These are phyloP conservation scores for Neodon shergylaensis DNA, from an alignment of 2,113 vertebrate species.

Conservation along the genomic window DNA sequence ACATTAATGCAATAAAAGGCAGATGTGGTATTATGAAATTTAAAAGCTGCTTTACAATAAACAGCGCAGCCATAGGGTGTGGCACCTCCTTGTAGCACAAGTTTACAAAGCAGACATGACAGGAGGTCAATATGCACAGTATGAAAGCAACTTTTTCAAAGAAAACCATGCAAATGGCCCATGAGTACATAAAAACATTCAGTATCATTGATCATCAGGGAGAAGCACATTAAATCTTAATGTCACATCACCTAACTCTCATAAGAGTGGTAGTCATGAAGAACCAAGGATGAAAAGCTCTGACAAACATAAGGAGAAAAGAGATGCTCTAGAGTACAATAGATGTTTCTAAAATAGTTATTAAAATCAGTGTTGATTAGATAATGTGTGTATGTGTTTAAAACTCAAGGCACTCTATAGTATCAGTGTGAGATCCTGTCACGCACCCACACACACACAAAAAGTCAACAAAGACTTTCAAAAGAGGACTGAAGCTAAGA, in stretches of 20 bases:
- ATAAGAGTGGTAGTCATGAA: not conserved
- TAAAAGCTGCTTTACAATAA: not conserved
- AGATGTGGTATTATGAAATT: not conserved
- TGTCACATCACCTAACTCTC: not conserved
- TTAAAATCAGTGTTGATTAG: slow-evolving; percentile 17
- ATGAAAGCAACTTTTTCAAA: not conserved
- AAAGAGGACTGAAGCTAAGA: not conserved
- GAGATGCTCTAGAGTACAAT: not conserved
- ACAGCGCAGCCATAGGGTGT: not conserved
- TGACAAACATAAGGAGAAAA: not conserved
- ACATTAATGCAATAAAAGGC: not conserved
- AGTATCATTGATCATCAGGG: not conserved
- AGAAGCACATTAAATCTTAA: not conserved
- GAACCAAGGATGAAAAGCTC: not conserved
- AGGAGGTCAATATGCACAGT: not conserved
- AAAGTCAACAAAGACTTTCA: not conserved
- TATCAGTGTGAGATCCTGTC: not conserved
- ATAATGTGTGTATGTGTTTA: not conserved
- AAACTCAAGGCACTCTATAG: not conserved
- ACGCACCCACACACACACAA: too few species aligned
- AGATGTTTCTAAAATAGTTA: not conserved
- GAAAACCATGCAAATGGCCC: not conserved
- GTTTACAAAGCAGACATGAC: not conserved
- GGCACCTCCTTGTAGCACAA: not conserved
- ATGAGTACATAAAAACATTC: not conserved